phyloP scores from a whole-genome alignment of 2,797 vertebrate genomes.

The Hybognathus amarus region DNA sequence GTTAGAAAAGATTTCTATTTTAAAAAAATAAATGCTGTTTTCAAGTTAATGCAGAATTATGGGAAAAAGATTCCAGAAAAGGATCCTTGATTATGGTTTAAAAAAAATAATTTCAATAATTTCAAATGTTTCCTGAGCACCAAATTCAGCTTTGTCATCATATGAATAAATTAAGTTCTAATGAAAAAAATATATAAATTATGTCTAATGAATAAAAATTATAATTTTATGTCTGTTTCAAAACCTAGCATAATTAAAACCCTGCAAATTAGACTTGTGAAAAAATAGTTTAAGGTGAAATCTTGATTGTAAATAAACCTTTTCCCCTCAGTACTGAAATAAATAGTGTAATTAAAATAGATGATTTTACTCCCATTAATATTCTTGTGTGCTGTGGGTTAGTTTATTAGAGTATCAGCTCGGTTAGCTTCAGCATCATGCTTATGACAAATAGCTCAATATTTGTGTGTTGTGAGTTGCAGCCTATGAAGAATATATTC shows the following conservation, averaged over 20 bases:
- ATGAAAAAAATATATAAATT: no score
- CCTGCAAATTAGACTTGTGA: neutral
- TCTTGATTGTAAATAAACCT: neutral
- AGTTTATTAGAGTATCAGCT: no score
- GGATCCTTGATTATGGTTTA: no score
- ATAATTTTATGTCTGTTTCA: neutral
- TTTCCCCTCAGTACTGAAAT: neutral
- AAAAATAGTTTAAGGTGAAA: neutral
- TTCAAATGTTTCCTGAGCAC: neutral
- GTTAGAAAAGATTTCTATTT: neutral
- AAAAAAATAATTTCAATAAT: no score
- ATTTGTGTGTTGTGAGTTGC: neutral
- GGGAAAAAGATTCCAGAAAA: no score
- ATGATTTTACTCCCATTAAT: neutral
- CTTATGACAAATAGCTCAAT: neutral
- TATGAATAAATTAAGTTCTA: no score
- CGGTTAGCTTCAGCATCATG: neutral
- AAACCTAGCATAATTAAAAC: neutral
- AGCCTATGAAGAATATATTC: neutral
- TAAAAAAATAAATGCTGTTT: no score
- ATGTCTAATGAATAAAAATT: no score
- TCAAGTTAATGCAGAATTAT: no score
- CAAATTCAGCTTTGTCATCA: neutral
- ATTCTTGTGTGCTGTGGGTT: neutral
- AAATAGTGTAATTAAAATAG: neutral